These are phyloP conservation scores for Megaceryle alcyon DNA, from an alignment of 2,797 vertebrate species.

Conservation along the genomic window DNA sequence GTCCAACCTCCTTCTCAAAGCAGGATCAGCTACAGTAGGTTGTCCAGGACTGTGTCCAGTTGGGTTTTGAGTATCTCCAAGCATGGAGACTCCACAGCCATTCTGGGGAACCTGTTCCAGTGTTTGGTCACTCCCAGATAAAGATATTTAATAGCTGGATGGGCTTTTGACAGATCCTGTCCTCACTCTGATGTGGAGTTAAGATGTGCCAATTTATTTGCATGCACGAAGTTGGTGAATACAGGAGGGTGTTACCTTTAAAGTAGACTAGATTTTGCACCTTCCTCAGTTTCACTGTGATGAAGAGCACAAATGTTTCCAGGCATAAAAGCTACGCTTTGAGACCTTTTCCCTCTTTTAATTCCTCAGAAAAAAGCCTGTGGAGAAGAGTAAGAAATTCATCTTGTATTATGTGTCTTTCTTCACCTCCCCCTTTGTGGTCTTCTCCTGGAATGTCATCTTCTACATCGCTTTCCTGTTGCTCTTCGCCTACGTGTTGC, in stretches of 20 bases:
- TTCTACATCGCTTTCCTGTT: constrained; percentile 84
- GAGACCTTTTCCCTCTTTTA: background rate
- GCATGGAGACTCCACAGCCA: background rate
- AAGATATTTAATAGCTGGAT: background rate
- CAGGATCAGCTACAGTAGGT: background rate
- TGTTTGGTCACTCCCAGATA: background rate
- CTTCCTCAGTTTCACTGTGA: background rate
- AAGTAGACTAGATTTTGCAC: background rate
- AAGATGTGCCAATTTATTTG: background rate
- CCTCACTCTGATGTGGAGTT: background rate
- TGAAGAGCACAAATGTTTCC: background rate
- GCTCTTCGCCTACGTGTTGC: constrained; percentile 83
- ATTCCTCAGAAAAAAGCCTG: constrained; percentile 77
- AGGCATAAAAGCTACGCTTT: background rate
- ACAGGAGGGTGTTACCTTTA: background rate
- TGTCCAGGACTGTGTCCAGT: background rate
- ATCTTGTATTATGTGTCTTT: constrained; percentile 79
- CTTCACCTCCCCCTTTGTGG: constrained; percentile 84
- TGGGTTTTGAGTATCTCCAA: background rate
- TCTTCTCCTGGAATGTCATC: constrained; percentile 85
- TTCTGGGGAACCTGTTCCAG: background rate
- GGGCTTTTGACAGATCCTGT: background rate
- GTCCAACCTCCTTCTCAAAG: background rate
- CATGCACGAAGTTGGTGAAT: background rate
- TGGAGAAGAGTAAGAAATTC: constrained; percentile 74